Conservation (phyloP, 2,113 vertebrate species). For the Gorsachius goisagi region DNA sequence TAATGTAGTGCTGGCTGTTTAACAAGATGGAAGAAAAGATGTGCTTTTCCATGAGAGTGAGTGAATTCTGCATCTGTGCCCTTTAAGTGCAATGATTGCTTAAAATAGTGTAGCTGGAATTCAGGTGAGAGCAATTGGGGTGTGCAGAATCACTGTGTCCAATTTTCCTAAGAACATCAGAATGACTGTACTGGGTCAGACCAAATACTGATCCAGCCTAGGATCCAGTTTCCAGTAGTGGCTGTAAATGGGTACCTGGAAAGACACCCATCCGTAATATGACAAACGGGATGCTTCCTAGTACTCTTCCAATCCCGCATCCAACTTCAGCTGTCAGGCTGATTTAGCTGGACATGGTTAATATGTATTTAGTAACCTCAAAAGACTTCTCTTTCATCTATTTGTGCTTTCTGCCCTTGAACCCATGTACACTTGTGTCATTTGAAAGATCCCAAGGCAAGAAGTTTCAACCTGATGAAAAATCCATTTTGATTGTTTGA, state of each 20-base stretch:
- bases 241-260: background rate
- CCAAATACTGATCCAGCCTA: background rate
- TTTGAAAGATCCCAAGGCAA: background rate
- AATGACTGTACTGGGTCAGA: background rate
- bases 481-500: background rate
- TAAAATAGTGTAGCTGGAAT: background rate
- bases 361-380: background rate
- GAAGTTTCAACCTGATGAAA: background rate
- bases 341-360: background rate
- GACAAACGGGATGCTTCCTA: background rate
- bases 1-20: background rate
- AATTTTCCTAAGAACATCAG: fast-evolving
- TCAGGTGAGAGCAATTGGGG: background rate
- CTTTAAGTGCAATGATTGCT: background rate
- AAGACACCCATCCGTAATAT: background rate
- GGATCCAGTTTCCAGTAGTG: background rate
- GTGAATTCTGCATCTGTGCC: background rate
- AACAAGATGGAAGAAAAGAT: background rate
- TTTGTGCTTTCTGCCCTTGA: background rate
- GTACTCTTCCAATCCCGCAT: background rate
- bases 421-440: background rate
- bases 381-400: background rate
- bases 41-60: background rate
- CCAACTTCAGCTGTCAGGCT: background rate
- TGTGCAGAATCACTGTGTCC: background rate